phyloP scores from a whole-genome alignment of 2,113 vertebrate species.

The Enhydra lutris region DNA sequence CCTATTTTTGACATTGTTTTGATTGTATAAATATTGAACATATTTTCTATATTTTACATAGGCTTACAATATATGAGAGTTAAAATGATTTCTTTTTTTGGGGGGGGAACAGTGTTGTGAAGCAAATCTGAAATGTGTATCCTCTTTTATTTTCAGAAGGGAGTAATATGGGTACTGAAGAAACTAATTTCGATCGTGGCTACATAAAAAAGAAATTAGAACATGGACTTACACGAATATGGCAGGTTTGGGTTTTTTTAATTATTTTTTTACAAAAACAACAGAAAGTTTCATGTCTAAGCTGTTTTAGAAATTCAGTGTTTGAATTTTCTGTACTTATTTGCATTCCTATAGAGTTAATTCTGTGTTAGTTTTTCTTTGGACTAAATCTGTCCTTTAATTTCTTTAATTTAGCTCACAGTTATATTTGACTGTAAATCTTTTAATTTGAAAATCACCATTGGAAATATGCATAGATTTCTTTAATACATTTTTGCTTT shows the following conservation, averaged over 20 bases:
- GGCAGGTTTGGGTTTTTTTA: constrained; percentile 89
- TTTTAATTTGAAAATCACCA: constrained; percentile 30
- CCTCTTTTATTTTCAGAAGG: constrained; percentile 82
- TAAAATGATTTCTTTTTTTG: background rate
- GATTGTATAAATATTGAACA: background rate
- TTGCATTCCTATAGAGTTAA: background rate
- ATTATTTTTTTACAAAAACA: background rate
- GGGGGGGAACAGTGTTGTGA: background rate
- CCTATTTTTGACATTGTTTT: background rate
- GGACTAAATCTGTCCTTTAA: background rate
- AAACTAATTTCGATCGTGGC: constrained; percentile 92
- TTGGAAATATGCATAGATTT: background rate
- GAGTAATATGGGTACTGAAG: constrained; percentile 82
- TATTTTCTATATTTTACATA: constrained; percentile 5
- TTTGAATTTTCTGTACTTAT: constrained; percentile 36
- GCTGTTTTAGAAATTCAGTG: background rate
- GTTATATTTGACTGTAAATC: background rate
- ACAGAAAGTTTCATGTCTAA: background rate
- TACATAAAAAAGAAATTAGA: constrained; percentile 99
- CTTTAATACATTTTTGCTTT: background rate
- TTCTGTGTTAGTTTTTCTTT: constrained; percentile 12
- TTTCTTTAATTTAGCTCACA: constrained; percentile 43
- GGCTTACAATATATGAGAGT: background rate
- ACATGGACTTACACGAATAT: constrained; percentile 96
- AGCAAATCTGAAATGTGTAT: background rate